Evolutionary conservation across 2,888 invertebrate genomes (phyloP), one percentile per base, ranked within the genome.

Genomic region (Drosophila multiciliata): DNA sequence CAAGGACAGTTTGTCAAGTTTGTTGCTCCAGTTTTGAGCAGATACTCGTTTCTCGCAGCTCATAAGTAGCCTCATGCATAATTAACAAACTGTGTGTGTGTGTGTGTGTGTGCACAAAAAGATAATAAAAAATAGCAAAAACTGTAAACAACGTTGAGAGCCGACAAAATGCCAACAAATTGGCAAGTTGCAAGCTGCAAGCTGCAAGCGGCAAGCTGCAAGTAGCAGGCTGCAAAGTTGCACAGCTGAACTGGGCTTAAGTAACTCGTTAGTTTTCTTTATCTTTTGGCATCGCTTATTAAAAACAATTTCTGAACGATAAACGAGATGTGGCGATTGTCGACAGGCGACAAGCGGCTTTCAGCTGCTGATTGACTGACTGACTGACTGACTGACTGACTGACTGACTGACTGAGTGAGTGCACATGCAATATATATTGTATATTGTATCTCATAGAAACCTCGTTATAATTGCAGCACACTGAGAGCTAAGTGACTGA

Each of bases 261-360:
- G 73, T 87, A 86, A 89, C 89, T 88, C 82, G 87, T 90, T 89
- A 89, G 82, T 73, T 87, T 80, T 60, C 67, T 81, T 88, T 89
- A 89, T 87, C 90, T 80, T 68, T 73, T 79, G 75, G 64, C 72
- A 89, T 90, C 87, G 82, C 87, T 90, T 88, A 88, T 86, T 90
- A 90, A 89, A 89, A 86, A 86, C 81, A 75, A 76, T 73, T 78
- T 85, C 69, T 66, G 67, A 71, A 58, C 78, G 89, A 88, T 87
- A 88, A 88, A 83, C 89, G 78, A 83, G 90, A 79, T 78, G 74
- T 72, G 86, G 85, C 73, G 79, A 84, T 86, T 78, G 88, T 61
- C 58, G 82, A 79, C 76, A 72, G 83, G 53, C 55, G 68, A 57
- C 66, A 60, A 60, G 64, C 78, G 66, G 76, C 72, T 74, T 76